These are phyloP conservation scores for Adineta ricciae DNA, from an alignment of 2,888 invertebrate species.

Conservation along the genomic window DNA sequence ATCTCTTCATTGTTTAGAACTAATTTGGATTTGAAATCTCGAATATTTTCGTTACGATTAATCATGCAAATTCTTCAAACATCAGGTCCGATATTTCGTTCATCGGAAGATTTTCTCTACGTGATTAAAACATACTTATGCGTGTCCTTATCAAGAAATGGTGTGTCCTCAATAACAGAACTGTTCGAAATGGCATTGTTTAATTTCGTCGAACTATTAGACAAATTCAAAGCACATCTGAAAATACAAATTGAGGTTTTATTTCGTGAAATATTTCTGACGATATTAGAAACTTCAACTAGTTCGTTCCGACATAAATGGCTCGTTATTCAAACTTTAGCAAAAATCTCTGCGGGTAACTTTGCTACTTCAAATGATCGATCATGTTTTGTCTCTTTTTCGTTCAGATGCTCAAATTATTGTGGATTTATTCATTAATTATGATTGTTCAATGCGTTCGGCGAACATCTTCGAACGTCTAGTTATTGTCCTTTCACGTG, in stretches of 20 bases:
- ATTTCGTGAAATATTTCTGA: slow-evolving; percentile 96
- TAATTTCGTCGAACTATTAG: slow-evolving; percentile 84
- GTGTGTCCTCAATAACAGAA: slow-evolving; percentile 89
- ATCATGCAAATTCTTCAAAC: slow-evolving; percentile 88
- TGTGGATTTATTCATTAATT: slow-evolving; percentile 97
- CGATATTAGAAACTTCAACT: slow-evolving; percentile 88
- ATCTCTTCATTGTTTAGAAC: neutral
- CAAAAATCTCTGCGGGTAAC: slow-evolving; percentile 72
- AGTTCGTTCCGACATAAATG: slow-evolving; percentile 98
- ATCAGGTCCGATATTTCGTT: slow-evolving; percentile 85
- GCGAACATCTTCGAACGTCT: slow-evolving; percentile 92
- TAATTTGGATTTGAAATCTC: slow-evolving; percentile 59
- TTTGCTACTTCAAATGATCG: no score
- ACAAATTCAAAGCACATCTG: slow-evolving; percentile 90
- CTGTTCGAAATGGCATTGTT: slow-evolving; percentile 93
- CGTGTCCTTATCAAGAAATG: slow-evolving; percentile 92
- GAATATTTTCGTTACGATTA: slow-evolving; percentile 86
- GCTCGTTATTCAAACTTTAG: slow-evolving; percentile 95
- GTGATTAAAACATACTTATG: slow-evolving; percentile 98
- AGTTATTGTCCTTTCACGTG: slow-evolving; percentile 91
- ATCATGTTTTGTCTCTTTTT: neutral
- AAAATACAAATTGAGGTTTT: slow-evolving; percentile 97
- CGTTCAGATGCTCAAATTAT: slow-evolving; percentile 67
- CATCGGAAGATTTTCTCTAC: slow-evolving; percentile 92
- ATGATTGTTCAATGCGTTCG: slow-evolving; percentile 93